Conservation (phyloP, 2,888 invertebrate species). For the Caenorhabditis uteleia region DNA sequence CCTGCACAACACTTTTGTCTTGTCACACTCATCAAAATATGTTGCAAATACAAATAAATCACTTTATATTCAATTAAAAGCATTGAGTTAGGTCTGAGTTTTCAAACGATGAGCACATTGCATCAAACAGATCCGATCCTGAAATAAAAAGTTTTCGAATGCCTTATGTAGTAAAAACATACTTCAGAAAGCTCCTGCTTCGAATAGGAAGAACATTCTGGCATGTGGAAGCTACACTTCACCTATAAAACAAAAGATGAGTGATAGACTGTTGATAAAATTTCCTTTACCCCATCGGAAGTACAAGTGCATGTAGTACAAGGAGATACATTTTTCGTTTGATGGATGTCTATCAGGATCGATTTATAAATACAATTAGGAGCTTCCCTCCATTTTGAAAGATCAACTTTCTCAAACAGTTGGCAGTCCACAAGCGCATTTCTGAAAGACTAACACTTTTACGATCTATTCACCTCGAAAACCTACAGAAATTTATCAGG, state of each 20-base stretch:
- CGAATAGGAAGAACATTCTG: slow-evolving; percentile 16
- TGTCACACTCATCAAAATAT: too few species aligned
- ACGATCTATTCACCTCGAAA: background rate
- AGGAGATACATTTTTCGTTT: slow-evolving; percentile 15
- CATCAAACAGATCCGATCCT: slow-evolving; percentile 32
- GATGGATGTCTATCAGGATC: slow-evolving; percentile 14
- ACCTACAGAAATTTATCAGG: slow-evolving; percentile 73
- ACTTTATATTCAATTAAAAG: too few species aligned
- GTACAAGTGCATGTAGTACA: slow-evolving; percentile 43
- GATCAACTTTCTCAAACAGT: slow-evolving; percentile 14
- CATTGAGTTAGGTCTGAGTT: too few species aligned
- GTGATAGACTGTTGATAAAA: too few species aligned
- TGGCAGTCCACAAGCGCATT: slow-evolving; percentile 21
- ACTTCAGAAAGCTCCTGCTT: background rate
- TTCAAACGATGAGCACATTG: slow-evolving; percentile 21
- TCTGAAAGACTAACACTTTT: slow-evolving; percentile 9
- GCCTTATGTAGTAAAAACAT: background rate
- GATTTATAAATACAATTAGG: slow-evolving; percentile 11
- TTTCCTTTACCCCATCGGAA: slow-evolving; percentile 36
- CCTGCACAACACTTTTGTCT: too few species aligned
- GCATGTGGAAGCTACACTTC: slow-evolving; percentile 12
- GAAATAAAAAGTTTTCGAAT: slow-evolving; percentile 5
- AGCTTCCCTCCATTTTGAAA: slow-evolving; percentile 27
- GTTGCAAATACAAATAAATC: too few species aligned
- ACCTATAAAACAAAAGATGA: slow-evolving; percentile 9